Evolutionary conservation across 2,888 invertebrate genomes (phyloP).

Genomic region (Diarsia rubi): DNA sequence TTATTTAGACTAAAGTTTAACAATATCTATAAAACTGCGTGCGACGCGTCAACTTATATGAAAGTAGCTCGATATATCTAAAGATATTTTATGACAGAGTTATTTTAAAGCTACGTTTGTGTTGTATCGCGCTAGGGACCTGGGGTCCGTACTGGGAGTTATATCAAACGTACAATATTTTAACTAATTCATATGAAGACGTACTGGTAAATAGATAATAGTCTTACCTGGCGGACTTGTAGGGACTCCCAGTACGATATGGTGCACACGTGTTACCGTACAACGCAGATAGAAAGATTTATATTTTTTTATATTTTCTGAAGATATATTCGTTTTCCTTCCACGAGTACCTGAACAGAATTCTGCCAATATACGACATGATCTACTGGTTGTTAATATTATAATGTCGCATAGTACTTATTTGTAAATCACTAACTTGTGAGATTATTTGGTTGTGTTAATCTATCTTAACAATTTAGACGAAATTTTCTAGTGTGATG

Average conservation of each 20-base stretch:
- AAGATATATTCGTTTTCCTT: slow-evolving; percentile 77
- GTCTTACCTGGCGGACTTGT: neutral
- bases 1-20: slow-evolving; percentile 75
- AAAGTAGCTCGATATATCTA: slow-evolving; percentile 67
- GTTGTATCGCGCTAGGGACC: slow-evolving; percentile 26
- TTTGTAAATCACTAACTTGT: slow-evolving; percentile 84
- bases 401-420: slow-evolving; percentile 68
- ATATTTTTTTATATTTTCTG: slow-evolving; percentile 64
- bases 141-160: neutral
- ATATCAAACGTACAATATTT: slow-evolving; percentile 7
- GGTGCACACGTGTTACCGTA: slow-evolving; percentile 24
- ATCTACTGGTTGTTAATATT: slow-evolving; percentile 65
- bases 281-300: slow-evolving; percentile 46
- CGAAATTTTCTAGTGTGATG: slow-evolving; percentile 77
- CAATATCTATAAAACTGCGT: slow-evolving; percentile 70
- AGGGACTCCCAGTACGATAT: slow-evolving; percentile 28
- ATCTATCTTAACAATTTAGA: slow-evolving; percentile 82
- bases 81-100: slow-evolving; percentile 56
- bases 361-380: slow-evolving; percentile 71
- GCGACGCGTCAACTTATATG: slow-evolving; percentile 77
- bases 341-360: slow-evolving; percentile 83
- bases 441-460: slow-evolving; percentile 90
- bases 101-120: slow-evolving; percentile 28
- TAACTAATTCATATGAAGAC: slow-evolving; percentile 14
- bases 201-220: slow-evolving; percentile 21